Base-by-base conservation (phyloP, 2,797 vertebrate genomes). In the Falco cherrug region DNA sequence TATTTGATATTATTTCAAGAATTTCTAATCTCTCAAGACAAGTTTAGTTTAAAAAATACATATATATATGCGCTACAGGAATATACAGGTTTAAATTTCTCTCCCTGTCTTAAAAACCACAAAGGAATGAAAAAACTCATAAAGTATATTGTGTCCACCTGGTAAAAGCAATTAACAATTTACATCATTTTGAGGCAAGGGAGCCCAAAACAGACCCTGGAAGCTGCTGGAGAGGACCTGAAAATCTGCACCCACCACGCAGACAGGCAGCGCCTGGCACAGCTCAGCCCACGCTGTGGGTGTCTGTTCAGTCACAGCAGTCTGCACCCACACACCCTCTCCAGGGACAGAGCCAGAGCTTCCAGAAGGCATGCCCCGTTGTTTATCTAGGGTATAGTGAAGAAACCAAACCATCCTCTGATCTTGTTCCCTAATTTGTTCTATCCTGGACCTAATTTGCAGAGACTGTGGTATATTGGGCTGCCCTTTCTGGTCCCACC, bases 301-400 rank as follows among this genome's bases (percentile, higher is more conserved):
- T 71, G 29, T 41, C 31, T 13, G 5, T 33, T 28, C 41, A 28
- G 33, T n/a, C 67, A 20, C 35, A 65, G 53, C 29, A 65, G 43
- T 59, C 67, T 69, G 80, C 17, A 67, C 15, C 16, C 28, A 43
- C 0, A 5, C 9, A 50, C 12, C 13, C 39, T 60, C 51, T 41
- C 43, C 16, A 54, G 73, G 45, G 47, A 53, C 22, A 41, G 17
- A 57, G 31, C 13, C 48, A 78, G 51, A 59, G 35, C 54, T 74
- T 85, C 41, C 53, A 60, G 28, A 64, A 83, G 48, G 47, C 28
- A 43, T 1, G 7, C 31, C 64, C 21, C 89, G 35, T 37, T 90
- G 86, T 90, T 95, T 80, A 35, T 83, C 48, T 86, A 61, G 88
- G 93, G 85, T 69, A 41, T 21, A 43, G 91, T 88, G 92, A 85